phyloP scores from a whole-genome alignment of 35 echinoderm and acorn worm species.

The Apostichopus parvimensis region DNA sequence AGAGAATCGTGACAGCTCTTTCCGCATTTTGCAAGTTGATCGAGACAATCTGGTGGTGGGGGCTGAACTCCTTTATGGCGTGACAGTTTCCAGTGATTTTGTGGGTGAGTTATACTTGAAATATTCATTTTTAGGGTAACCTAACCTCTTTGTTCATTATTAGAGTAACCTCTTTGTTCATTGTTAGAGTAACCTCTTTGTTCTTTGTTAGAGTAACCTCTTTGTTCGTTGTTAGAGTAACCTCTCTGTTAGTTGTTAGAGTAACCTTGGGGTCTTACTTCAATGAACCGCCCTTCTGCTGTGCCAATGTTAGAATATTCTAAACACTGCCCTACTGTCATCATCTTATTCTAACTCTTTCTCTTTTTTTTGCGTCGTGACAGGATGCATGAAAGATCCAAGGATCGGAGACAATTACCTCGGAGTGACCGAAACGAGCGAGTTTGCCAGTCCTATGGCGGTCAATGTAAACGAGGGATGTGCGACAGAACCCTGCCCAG shows the following conservation, averaged over 20 bases:
- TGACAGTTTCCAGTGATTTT: constrained; percentile 69
- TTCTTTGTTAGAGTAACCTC: too few species aligned
- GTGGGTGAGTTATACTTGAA: constrained; percentile 51
- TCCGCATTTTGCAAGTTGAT: constrained; percentile 60
- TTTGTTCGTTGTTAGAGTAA: too few species aligned
- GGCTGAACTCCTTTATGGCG: constrained; percentile 58
- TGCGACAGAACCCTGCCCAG: constrained; percentile 59
- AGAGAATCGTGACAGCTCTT: constrained; percentile 76
- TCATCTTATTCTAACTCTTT: background rate
- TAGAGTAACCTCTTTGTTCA: too few species aligned
- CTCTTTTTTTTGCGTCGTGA: background rate
- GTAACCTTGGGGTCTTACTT: too few species aligned
- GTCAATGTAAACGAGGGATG: constrained; percentile 78
- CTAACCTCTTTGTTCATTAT: too few species aligned
- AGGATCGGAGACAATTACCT: constrained; percentile 80
- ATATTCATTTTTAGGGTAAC: too few species aligned
- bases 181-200: too few species aligned
- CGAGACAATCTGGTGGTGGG: constrained; percentile 72
- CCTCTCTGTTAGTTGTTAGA: too few species aligned
- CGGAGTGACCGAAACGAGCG: constrained; percentile 34
- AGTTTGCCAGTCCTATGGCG: constrained; percentile 44
- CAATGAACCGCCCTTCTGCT: too few species aligned
- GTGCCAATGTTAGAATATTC: too few species aligned
- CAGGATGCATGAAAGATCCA: constrained; percentile 96
- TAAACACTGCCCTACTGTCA: too few species aligned